Evolutionary conservation across 1,140 invertebrate species (phyloP).

Genomic region (Amphibalanus amphitrite): DNA sequence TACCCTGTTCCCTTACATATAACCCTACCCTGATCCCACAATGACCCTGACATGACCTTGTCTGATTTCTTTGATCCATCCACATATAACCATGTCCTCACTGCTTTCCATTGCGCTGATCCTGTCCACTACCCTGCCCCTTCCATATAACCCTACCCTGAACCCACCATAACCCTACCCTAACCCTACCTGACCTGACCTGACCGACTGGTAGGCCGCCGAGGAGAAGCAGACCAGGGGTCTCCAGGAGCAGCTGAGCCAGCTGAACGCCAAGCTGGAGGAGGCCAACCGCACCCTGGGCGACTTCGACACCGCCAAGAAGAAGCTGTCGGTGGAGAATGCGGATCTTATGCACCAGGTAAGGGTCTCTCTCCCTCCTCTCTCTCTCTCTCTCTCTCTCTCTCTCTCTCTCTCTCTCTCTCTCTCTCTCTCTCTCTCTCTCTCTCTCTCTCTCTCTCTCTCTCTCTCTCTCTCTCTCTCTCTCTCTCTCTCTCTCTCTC

Average conservation of each 20-base stretch:
- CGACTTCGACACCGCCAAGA: conserved; percentile 33
- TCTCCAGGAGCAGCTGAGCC: conserved; percentile 81
- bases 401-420: not conserved
- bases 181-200: no score
- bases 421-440: not conserved
- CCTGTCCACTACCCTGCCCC: not conserved
- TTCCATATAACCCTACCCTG: no score
- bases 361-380: not conserved
- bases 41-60: no score
- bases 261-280: conserved; percentile 57
- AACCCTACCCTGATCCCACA: no score
- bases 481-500: no score
- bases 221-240: conserved; percentile 95
- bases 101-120: not conserved
- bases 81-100: not conserved
- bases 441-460: not conserved
- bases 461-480: not conserved
- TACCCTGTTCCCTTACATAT: no score
- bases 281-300: conserved; percentile 29
- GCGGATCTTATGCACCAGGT: conserved; percentile 31
- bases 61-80: not conserved
- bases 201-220: conserved; percentile 45
- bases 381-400: not conserved
- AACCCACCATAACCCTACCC: no score
- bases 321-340: conserved; percentile 32